Conservation (phyloP, 1,140 invertebrate species). For the Gonioctena quinquepunctata region DNA sequence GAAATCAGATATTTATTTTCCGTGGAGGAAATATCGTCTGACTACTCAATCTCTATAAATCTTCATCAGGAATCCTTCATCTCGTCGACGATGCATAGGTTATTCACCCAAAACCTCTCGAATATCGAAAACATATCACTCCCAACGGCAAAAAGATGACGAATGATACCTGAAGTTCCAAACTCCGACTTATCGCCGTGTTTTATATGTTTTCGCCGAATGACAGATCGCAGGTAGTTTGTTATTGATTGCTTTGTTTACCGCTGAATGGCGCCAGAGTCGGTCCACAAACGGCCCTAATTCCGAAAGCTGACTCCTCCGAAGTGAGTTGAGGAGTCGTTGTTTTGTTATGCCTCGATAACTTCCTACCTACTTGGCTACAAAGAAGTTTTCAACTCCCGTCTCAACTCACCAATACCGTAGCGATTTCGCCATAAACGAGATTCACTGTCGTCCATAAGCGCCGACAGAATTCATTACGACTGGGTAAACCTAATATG, state of each 20-base stretch:
- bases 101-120: not conserved
- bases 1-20: no score
- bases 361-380: not conserved
- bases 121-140: not conserved
- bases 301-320: not conserved
- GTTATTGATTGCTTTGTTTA: slow-evolving; percentile 37
- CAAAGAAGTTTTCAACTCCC: not conserved
- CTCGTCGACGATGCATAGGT: no score
- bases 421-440: not conserved
- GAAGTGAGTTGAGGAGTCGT: no score
- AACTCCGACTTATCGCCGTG: slow-evolving; percentile 18
- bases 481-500: no score
- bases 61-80: no score
- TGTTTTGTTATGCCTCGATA: not conserved
- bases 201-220: slow-evolving; percentile 33
- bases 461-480: no score
- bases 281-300: slow-evolving; percentile 8
- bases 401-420: not conserved
- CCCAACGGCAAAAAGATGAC: not conserved
- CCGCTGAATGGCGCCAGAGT: slow-evolving; percentile 9
- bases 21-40: no score
- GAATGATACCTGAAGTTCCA: not conserved
- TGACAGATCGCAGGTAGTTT: slow-evolving; percentile 31
- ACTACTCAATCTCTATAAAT: no score
- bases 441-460: not conserved